Conservation (phyloP, 2,797 vertebrate genomes). For the Acipenser ruthenus region DNA sequence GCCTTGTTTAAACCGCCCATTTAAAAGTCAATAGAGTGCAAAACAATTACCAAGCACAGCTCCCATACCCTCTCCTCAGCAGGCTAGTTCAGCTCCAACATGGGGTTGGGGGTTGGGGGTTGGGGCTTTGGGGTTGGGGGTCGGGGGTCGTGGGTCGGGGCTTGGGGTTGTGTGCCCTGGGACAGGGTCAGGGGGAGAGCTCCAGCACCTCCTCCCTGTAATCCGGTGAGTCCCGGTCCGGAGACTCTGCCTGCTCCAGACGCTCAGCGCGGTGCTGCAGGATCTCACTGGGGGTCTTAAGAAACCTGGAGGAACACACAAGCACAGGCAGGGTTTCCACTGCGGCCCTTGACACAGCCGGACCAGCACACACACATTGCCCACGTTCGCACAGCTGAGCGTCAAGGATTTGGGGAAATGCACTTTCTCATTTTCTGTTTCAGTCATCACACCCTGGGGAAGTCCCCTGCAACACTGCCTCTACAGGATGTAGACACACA, state of each 20-base stretch:
- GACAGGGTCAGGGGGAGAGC: slow-evolving; percentile 37
- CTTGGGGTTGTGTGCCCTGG: too few relatives aligned
- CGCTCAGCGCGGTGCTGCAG: slow-evolving; percentile 43
- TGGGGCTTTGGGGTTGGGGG: slow-evolving; percentile 12
- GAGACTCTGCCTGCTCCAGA: slow-evolving; percentile 43
- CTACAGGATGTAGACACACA: not conserved
- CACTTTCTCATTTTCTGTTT: not conserved
- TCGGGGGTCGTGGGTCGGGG: slow-evolving; percentile 32
- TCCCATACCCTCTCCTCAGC: not conserved
- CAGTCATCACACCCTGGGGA: not conserved
- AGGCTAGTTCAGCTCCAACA: not conserved
- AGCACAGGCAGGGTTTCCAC: not conserved
- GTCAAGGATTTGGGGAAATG: too few relatives aligned
- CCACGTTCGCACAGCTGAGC: too few relatives aligned
- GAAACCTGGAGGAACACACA: slow-evolving; percentile 56
- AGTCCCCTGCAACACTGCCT: not conserved
- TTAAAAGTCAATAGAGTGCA: not conserved
- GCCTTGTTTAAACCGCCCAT: slow-evolving; percentile 5
- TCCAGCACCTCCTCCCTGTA: slow-evolving; percentile 54
- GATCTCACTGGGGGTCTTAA: slow-evolving; percentile 71
- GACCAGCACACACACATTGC: too few relatives aligned
- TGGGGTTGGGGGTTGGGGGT: not conserved
- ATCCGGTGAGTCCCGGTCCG: slow-evolving; percentile 41
- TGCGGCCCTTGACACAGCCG: too few relatives aligned
- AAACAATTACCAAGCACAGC: not conserved